Conservation (phyloP, 2,797 vertebrate species). For the Chiloscyllium punctatum region DNA sequence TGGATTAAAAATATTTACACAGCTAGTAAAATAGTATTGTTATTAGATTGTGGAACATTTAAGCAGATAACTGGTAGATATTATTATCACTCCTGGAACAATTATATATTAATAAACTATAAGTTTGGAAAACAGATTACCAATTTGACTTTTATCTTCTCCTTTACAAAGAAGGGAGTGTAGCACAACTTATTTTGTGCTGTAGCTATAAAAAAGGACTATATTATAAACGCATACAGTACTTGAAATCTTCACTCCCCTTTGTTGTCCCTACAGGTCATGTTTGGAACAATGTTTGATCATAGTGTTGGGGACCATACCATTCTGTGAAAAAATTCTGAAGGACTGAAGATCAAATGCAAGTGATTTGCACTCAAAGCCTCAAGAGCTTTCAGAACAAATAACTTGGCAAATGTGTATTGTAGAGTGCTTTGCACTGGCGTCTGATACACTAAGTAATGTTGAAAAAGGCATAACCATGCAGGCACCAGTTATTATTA, state of each 20-base stretch:
- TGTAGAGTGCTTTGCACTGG: slow-evolving; percentile 30
- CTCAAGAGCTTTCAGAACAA: slow-evolving; percentile 22
- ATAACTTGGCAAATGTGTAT: slow-evolving; percentile 22
- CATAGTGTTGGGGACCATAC: slow-evolving; percentile 56
- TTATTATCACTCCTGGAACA: background rate
- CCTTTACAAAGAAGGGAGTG: too few species aligned
- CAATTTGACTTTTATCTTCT: background rate
- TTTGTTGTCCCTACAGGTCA: slow-evolving; percentile 52
- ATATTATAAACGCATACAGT: too few species aligned
- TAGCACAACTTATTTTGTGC: background rate
- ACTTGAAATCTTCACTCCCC: background rate
- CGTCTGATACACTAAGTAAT: slow-evolving; percentile 11
- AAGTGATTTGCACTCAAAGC: slow-evolving; percentile 30
- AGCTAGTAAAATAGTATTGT: background rate
- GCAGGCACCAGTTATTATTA: slow-evolving; percentile 31
- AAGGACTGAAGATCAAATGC: background rate
- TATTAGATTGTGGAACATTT: background rate
- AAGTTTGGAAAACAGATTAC: background rate
- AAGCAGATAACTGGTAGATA: background rate
- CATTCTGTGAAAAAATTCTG: slow-evolving; percentile 52
- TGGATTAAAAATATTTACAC: background rate
- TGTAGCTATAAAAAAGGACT: background rate
- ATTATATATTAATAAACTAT: background rate
- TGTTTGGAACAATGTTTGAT: slow-evolving; percentile 71
- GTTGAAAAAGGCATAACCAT: background rate